A percentile compares a stretch with the other conserved stretches of the same genome.
Conservation (phyloP, 2,113 vertebrate species). For the Microtus richardsoni region DNA sequence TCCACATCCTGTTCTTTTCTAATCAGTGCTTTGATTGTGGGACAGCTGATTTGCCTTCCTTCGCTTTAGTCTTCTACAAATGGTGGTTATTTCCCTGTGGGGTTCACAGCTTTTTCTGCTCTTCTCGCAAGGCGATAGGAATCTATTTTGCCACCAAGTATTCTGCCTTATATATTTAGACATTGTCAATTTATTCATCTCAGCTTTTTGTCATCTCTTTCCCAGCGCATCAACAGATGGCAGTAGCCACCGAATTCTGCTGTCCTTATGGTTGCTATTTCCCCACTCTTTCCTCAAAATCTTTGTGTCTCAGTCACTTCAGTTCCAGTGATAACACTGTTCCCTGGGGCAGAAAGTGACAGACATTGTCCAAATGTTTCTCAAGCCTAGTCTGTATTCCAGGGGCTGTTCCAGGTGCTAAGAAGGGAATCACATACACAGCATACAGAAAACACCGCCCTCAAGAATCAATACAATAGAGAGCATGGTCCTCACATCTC, state of each 20-base stretch:
- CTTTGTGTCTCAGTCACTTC: background rate
- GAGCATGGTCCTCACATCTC: accelerated
- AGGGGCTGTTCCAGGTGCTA: background rate
- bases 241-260: background rate
- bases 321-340: background rate
- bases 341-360: background rate
- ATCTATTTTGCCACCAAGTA: background rate
- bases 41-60: background rate
- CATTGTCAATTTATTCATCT: constrained; percentile 11
- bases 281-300: background rate
- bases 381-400: background rate
- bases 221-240: background rate
- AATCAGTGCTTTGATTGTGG: background rate
- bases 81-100: background rate
- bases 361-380: background rate
- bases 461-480: background rate
- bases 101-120: background rate
- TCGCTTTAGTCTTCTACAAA: background rate
- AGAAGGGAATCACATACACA: background rate
- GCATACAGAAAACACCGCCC: background rate
- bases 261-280: background rate
- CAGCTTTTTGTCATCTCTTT: background rate
- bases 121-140: background rate
- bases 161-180: constrained; percentile 11
- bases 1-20: background rate